Evolutionary conservation across 2,888 invertebrate species (phyloP), one percentile per base, ranked within the genome.

Genomic region (Ligdia adustata): DNA sequence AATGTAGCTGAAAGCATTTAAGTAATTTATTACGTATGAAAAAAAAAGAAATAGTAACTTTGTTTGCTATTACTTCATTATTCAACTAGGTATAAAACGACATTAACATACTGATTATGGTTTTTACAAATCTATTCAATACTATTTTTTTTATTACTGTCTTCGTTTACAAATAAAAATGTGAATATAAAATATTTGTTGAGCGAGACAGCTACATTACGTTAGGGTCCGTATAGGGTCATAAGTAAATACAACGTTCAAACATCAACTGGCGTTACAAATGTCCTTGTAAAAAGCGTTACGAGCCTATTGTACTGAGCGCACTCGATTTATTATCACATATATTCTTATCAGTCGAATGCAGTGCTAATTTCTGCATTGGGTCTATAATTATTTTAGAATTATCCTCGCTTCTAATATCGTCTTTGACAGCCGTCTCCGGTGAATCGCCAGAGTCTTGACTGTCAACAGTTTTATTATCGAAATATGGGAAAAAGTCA

Each of bases 321-420:
- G 85, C 82, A 81, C 84, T 88, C 74, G 81, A 71, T 57, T 85
- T 87, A 84, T 79, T 90, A 90, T 90, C 90, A 90, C 90, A 90
- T 82, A 86, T 76, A 76, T 85, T 84, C 72, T 83, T 90, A 84
- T 90, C 90, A 89, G 90, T 90, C 90, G 89, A 75, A 77, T 82
- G 87, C 86, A 90, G 77, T 78, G 82, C 84, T 84, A 90, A 45
- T 62, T 90, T 88, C 81, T 87, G 90, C 90, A 90, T 86, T 79
- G 90, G 82, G 72, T 90, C 87, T 87, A 90, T 62, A 72, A 90
- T 86, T 73, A 87, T 78, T 74, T 85, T 83, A 82, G 83, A 79
- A 78, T 77, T 81, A 58, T 84, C 86, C 48, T 83, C 82, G 43
- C 69, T 73, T 52, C 67, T 61, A 15, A 59, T 50, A 34, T 63